Conservation (phyloP, 2,888 invertebrate genomes). For the Coleophora deauratella region DNA sequence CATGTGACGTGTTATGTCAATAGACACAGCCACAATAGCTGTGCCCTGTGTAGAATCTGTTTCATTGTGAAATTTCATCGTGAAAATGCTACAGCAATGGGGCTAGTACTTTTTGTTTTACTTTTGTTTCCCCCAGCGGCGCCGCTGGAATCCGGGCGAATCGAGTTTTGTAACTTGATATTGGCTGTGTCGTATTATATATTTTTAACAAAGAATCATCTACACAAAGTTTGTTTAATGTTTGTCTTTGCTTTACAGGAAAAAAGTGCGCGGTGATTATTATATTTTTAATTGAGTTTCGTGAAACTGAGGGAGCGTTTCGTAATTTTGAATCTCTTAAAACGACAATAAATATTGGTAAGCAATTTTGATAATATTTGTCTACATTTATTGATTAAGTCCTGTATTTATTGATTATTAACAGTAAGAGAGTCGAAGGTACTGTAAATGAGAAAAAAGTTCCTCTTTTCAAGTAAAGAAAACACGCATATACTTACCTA, state of each 20-base stretch:
- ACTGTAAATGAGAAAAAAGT: too few species aligned
- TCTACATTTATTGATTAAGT: not conserved
- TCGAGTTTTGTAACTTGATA: slow-evolving; percentile 21
- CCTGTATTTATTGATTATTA: not conserved
- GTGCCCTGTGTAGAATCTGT: slow-evolving; percentile 34
- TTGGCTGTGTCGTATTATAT: slow-evolving; percentile 19
- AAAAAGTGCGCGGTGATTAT: slow-evolving; percentile 32
- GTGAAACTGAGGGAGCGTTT: slow-evolving; percentile 37
- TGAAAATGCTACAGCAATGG: slow-evolving; percentile 33
- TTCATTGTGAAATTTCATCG: slow-evolving; percentile 27
- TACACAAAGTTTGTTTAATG: too few species aligned
- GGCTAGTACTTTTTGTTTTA: slow-evolving; percentile 39
- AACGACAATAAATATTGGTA: slow-evolving; percentile 48
- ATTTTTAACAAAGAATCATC: slow-evolving; percentile 21
- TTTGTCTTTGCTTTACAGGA: slow-evolving; percentile 29
- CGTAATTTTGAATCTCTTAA: slow-evolving; percentile 51
- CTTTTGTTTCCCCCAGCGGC: slow-evolving; percentile 16
- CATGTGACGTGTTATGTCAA: slow-evolving; percentile 29
- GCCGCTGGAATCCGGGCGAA: slow-evolving; percentile 19
- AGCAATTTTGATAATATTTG: slow-evolving; percentile 18
- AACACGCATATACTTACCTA: too few species aligned
- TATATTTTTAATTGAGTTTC: slow-evolving; percentile 29
- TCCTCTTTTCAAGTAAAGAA: too few species aligned
- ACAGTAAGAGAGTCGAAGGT: too few species aligned
- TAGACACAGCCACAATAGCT: slow-evolving; percentile 37